Evolutionary conservation across 2,797 vertebrate genomes (phyloP), one percentile per base, ranked within the genome.

Genomic region (Falco columbarius): DNA sequence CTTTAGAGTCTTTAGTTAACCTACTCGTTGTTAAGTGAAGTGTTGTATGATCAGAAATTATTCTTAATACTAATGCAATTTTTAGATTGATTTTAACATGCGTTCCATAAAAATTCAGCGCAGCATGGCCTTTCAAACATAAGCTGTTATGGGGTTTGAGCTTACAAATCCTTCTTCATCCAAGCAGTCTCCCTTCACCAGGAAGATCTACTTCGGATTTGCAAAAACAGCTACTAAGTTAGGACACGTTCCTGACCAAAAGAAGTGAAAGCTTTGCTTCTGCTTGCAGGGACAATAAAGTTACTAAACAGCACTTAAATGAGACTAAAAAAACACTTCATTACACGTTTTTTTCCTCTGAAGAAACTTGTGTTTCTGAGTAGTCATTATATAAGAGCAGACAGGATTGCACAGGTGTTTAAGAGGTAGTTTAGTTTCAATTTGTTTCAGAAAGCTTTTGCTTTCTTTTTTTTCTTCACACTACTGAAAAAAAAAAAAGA

Each of bases 391-490:
- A 12, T 63, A 49, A 73, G 27, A 75, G 32, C 14, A 83, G 42
- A 90, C 92, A 75, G 54, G 44, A 73, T 30, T 68, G 38, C 47
- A 70, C 59, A 91, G 68, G 61, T 90, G 59, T 94, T 95, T 68
- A 76, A 91, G 87, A 84, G 18, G 65, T 51, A 74, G 23, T 72
- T 91, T 74, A 71, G 49, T 62, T 90, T 89, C 62, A 83, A 18
- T 71, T 72, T 85, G 67, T 52, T 93, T 94, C 62, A 93, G 67
- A 73, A 67, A 89, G 86, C 66, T 76, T 63, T 91, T 81, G 79
- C 22, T 58, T 44, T 42, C 38, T 42, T 85, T 79, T 15, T 58
- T 95, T 55, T 70, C 21, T 66, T 91, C 66, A 79, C 22, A 82
- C 55, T 74, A 85, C 38, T 72, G 56, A 91, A 86, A 63, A 74